phyloP scores from a whole-genome alignment of 2,113 vertebrate genomes.

The Pteruthius melanotis region DNA sequence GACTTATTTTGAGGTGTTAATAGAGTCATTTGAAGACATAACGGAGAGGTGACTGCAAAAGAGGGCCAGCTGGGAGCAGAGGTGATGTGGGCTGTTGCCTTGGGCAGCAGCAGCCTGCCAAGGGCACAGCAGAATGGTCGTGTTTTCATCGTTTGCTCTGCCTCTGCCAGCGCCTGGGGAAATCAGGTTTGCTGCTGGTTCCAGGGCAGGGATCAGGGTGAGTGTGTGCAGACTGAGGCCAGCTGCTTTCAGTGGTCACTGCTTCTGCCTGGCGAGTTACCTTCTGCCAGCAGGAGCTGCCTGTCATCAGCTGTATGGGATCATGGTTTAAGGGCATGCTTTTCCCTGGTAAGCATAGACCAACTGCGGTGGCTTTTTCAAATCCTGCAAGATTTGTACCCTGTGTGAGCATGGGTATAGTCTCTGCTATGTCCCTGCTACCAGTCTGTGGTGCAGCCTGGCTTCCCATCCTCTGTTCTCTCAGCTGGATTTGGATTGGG shows the following conservation, averaged over 20 bases:
- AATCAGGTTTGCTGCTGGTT: background rate
- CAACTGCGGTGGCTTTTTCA: background rate
- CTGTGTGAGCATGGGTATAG: background rate
- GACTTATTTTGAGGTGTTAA: background rate
- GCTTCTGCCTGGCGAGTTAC: background rate
- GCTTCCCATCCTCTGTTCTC: background rate
- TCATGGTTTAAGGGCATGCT: background rate
- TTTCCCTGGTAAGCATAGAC: background rate
- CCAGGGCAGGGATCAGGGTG: background rate
- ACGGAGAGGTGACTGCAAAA: background rate
- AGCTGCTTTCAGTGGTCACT: background rate
- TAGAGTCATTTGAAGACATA: background rate
- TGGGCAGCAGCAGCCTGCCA: background rate
- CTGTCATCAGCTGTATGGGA: background rate
- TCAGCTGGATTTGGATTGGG: background rate
- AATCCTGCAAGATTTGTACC: background rate
- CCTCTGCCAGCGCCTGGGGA: background rate
- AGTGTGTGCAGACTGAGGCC: background rate
- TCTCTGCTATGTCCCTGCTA: background rate
- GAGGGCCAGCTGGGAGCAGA: background rate
- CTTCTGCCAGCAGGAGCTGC: background rate
- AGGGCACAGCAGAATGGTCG: background rate
- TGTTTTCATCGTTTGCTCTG: background rate
- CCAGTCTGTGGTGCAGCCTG: background rate
- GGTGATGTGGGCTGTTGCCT: slow-evolving; percentile 19